phyloP scores from a whole-genome alignment of 1,140 invertebrate species.

The Scaptomyza pallida region DNA sequence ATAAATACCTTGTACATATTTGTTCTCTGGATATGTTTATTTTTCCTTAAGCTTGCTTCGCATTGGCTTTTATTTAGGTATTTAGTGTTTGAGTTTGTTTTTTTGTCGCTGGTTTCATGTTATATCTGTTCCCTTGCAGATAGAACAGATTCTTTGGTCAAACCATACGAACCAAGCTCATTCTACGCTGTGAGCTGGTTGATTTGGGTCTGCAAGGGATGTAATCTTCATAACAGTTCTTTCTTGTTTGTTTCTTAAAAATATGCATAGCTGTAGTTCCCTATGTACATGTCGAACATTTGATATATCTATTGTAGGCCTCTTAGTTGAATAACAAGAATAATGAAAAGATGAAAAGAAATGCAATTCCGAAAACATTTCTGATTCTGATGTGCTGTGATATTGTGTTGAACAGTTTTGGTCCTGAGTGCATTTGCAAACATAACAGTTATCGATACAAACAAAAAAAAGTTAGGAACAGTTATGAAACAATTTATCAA shows the following conservation, averaged over 20 bases:
- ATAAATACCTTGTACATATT: constrained; percentile 16
- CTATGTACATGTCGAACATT: constrained; percentile 14
- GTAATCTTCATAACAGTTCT: too few relatives aligned
- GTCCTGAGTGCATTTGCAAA: constrained; percentile 24
- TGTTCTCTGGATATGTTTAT: constrained; percentile 61
- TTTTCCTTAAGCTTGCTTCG: constrained; percentile 10
- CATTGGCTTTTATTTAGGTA: constrained; percentile 1
- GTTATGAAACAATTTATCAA: neutral
- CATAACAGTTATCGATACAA: neutral
- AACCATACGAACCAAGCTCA: too few relatives aligned
- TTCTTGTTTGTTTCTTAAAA: constrained; percentile 11
- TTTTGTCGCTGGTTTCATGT: constrained; percentile 10
- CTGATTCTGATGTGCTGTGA: neutral
- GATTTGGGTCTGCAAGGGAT: too few relatives aligned
- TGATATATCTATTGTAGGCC: constrained; percentile 13
- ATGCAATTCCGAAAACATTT: neutral
- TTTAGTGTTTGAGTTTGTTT: constrained; percentile 14
- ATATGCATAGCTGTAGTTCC: neutral
- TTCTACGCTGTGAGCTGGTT: too few relatives aligned
- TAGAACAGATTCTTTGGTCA: too few relatives aligned
- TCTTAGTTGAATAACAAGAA: neutral
- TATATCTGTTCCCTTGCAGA: neutral
- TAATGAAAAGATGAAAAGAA: neutral
- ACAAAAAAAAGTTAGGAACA: neutral
- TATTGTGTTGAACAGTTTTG: too few relatives aligned